Evolutionary conservation across 2,113 vertebrate genomes (phyloP).

Genomic region (Tachysurus fulvidraco): DNA sequence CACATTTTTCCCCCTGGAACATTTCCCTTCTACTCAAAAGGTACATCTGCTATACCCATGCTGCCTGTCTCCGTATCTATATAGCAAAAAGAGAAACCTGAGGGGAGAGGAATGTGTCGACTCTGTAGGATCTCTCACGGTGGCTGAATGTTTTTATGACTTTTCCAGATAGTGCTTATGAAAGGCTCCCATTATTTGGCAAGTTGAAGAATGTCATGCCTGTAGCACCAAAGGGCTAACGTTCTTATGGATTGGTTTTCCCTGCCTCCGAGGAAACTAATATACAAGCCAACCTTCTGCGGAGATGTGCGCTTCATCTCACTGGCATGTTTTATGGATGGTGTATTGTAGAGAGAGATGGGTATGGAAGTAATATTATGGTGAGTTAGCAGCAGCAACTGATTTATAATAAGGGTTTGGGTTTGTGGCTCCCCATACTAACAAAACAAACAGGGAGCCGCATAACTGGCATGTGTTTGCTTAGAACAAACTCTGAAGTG

Average conservation of each 20-base stretch:
- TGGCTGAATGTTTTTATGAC: conserved; percentile 60
- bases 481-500: background rate
- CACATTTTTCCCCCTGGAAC: background rate
- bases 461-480: background rate
- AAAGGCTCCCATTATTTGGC: conserved; percentile 68
- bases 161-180: conserved; percentile 65
- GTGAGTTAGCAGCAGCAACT: background rate
- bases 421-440: conserved; percentile 19
- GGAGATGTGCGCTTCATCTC: conserved; percentile 6
- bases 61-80: conserved; percentile 7
- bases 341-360: background rate
- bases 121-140: conserved; percentile 60
- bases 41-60: background rate
- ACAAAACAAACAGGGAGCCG: background rate
- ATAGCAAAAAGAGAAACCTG: conserved; percentile 25
- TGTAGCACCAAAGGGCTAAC: conserved; percentile 48
- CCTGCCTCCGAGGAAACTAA: conserved; percentile 19
- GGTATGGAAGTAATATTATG: background rate
- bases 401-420: background rate
- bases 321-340: background rate
- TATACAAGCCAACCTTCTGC: background rate
- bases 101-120: conserved; percentile 61
- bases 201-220: conserved; percentile 48
- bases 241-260: conserved; percentile 31
- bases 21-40: conserved; percentile 6